phyloP scores from a whole-genome alignment of 2,797 vertebrate genomes.

The Spinus olivaceus region DNA sequence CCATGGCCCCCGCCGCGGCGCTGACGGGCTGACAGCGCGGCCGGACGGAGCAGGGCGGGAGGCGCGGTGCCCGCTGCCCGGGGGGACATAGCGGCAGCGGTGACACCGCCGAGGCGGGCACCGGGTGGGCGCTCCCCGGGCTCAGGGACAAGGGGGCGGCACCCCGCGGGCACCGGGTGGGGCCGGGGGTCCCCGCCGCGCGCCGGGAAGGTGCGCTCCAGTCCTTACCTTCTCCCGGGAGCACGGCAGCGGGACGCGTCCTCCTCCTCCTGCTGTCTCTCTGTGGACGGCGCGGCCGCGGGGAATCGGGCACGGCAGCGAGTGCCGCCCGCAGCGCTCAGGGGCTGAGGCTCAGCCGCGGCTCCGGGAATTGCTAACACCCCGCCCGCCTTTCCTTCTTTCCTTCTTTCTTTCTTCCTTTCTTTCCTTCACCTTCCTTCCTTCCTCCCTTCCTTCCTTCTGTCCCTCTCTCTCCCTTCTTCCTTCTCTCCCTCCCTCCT shows the following conservation, averaged over 20 bases:
- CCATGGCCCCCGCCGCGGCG: background rate
- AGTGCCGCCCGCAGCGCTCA: background rate
- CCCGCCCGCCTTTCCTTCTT: background rate
- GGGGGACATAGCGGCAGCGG: background rate
- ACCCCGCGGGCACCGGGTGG: background rate
- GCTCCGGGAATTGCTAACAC: slow-evolving; percentile 55
- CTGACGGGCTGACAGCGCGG: slow-evolving; percentile 3
- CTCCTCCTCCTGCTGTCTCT: background rate
- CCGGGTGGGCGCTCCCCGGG: background rate
- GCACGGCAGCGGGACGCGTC: background rate
- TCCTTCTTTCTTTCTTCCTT: background rate
- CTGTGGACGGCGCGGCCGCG: background rate
- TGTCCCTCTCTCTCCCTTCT: background rate
- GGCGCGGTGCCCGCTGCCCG: background rate
- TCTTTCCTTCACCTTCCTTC: background rate
- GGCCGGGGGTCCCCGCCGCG: background rate
- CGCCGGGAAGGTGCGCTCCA: background rate
- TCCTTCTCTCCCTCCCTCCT: background rate
- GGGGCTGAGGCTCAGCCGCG: background rate
- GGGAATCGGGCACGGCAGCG: background rate
- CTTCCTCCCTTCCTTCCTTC: background rate
- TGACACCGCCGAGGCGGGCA: background rate
- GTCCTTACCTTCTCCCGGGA: slow-evolving; percentile 24
- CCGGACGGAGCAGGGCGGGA: background rate
- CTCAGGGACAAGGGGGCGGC: background rate